These are phyloP conservation scores for Gambelia wislizenii DNA, from an alignment of 2,797 vertebrate genomes.

Conservation along the genomic window DNA sequence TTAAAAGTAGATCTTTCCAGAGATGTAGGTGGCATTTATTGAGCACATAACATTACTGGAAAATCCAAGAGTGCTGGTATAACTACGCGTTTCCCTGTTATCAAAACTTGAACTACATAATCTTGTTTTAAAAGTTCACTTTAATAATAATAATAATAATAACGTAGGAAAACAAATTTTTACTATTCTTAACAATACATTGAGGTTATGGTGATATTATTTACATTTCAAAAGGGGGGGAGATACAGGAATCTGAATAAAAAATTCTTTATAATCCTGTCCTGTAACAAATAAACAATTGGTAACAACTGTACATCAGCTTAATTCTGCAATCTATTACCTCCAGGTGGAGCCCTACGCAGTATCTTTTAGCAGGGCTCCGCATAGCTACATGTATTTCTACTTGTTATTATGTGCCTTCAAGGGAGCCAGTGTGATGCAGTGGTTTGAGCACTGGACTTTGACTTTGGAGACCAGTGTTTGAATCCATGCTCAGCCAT, in stretches of 20 bases:
- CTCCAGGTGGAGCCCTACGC: not conserved
- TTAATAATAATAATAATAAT: no score
- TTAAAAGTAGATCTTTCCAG: not conserved
- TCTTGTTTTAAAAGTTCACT: slow-evolving; percentile 32
- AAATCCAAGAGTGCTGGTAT: not conserved
- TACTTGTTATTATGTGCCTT: not conserved
- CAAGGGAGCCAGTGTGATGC: no score
- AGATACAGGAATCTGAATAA: not conserved
- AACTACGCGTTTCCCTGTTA: slow-evolving; percentile 24
- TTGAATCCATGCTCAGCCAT: no score
- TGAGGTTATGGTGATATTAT: slow-evolving; percentile 27
- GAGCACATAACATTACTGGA: not conserved
- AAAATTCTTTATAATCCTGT: not conserved
- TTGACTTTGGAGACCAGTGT: no score
- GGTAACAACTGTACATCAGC: not conserved
- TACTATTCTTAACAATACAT: not conserved
- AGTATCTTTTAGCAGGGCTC: not conserved
- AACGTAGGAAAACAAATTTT: not conserved
- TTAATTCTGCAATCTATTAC: not conserved
- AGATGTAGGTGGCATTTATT: not conserved
- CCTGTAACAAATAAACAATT: not conserved
- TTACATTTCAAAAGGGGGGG: not conserved
- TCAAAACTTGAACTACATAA: not conserved
- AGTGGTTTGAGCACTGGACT: no score
- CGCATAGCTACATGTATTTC: not conserved